A percentile compares a stretch with the other conserved stretches of the same genome.
Evolutionary conservation across 2,888 invertebrate genomes (phyloP).

Genomic region (Machimus atricapillus): DNA sequence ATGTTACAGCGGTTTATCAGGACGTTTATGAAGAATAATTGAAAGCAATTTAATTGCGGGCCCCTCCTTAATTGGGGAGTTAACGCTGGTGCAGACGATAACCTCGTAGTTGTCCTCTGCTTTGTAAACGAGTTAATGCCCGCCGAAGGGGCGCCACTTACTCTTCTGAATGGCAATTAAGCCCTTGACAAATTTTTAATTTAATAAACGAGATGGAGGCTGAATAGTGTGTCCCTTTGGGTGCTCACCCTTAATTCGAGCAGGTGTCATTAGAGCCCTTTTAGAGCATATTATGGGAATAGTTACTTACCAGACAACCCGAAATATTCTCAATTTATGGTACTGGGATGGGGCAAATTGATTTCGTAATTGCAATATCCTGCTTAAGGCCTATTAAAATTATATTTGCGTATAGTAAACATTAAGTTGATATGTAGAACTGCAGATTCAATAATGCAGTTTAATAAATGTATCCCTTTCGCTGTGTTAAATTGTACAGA

Average conservation of each 20-base stretch:
- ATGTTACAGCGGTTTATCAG: constrained; percentile 8
- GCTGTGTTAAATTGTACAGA: neutral
- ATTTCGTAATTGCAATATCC: neutral
- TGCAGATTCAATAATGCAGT: neutral
- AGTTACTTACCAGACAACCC: neutral
- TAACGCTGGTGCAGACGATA: neutral
- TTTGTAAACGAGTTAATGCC: neutral
- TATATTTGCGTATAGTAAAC: neutral
- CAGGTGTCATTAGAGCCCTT: neutral
- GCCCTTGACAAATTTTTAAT: neutral
- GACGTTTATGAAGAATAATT: constrained; percentile 42
- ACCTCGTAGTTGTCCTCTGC: neutral
- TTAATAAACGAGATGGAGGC: neutral
- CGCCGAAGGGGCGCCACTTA: neutral
- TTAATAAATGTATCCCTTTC: neutral
- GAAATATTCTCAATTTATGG: neutral
- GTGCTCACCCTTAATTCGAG: neutral
- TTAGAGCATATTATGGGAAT: neutral
- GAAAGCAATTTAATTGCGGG: constrained; percentile 41
- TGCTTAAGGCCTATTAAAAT: neutral
- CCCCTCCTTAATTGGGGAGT: constrained; percentile 4
- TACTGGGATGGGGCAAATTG: neutral
- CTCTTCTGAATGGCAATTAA: neutral
- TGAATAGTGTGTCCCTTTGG: neutral
- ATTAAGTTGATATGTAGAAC: neutral